Percentiles rank a stretch among this genome's conserved stretches.
Evolutionary conservation across 2,888 invertebrate genomes (phyloP).

Genomic region (Epistrophe grossulariae): DNA sequence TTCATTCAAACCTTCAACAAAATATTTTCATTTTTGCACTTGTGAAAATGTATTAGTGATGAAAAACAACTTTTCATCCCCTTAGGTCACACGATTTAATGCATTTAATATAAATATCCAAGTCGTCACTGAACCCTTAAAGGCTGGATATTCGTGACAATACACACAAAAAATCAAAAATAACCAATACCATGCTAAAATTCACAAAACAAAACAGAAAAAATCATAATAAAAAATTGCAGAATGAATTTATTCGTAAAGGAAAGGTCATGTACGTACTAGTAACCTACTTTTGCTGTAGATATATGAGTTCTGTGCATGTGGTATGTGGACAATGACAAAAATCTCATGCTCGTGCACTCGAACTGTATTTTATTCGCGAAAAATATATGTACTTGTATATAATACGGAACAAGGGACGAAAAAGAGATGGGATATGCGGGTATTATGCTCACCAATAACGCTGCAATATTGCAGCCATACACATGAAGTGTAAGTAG

Average conservation of each 20-base stretch:
- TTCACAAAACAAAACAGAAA: slow-evolving; percentile 19
- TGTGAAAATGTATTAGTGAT: background rate
- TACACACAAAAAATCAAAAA: background rate
- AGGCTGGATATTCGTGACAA: background rate
- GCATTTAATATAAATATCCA: background rate
- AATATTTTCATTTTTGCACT: no score
- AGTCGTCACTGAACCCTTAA: background rate
- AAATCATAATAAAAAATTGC: slow-evolving; percentile 56
- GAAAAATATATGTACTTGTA: background rate
- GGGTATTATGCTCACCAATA: slow-evolving; percentile 39
- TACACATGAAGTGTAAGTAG: background rate
- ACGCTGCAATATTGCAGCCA: slow-evolving; percentile 1
- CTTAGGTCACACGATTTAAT: background rate
- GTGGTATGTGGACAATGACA: background rate
- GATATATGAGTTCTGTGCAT: slow-evolving; percentile 24
- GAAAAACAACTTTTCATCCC: background rate
- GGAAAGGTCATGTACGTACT: slow-evolving; percentile 68
- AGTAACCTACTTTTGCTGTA: slow-evolving; percentile 60
- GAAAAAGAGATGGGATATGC: slow-evolving; percentile 15
- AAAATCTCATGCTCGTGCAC: slow-evolving; percentile 30
- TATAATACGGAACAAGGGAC: slow-evolving; percentile 1
- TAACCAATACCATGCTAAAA: slow-evolving; percentile 38
- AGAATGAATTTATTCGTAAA: slow-evolving; percentile 40
- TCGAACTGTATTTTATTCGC: slow-evolving; percentile 8
- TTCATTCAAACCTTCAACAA: no score